Evolutionary conservation across 2,797 vertebrate species (phyloP), one percentile per base, ranked within the genome.

Genomic region (Syndactyla subalaris): DNA sequence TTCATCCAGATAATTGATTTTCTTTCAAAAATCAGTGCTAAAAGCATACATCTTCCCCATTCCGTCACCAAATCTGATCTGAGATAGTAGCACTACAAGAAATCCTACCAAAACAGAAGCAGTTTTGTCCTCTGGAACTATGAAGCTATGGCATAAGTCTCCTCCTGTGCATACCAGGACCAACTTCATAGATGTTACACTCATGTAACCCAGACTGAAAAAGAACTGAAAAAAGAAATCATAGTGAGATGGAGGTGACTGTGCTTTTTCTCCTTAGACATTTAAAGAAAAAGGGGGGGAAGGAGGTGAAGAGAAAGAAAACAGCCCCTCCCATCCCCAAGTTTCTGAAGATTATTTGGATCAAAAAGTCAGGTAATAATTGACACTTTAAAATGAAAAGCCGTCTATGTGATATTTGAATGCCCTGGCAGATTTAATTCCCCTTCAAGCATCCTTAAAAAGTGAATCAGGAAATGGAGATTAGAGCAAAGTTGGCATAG

Each of bases 361-460:
- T 86, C 59, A 82, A 36, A 70, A 93, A 75, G 59, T 39, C 72
- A 82, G 13, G 12, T 36, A 68, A 49, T 71, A 38, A 92, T 86
- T 20, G 38, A 55, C 48, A 76, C 20, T 88, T 76, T 29, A 79
- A 88, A 92, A 89, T 75, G 7, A 83, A 89, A 95, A 85, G 6
- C 20, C 17, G 72, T 23, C 62, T 66, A 55, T n/a, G 36, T 23
- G 10, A 49, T 91, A 89, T 85, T 86, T 70, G 27, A 87, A 32
- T 87, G 36, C 26, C 61, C 79, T 83, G 22, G 22, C 54, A 92
- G 41, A 82, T 77, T 61, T 83, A 71, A 92, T 92, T 94, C 61
- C 7, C 26, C 90, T 83, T 89, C 74, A 95, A 87, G 72, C n/a
- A 83, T 78, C 39, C 57, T 96, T 88, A 77, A 90, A 72, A 94